These are phyloP conservation scores for Semicossyphus pulcher DNA, from an alignment of 2,113 vertebrate genomes.

Conservation along the genomic window DNA sequence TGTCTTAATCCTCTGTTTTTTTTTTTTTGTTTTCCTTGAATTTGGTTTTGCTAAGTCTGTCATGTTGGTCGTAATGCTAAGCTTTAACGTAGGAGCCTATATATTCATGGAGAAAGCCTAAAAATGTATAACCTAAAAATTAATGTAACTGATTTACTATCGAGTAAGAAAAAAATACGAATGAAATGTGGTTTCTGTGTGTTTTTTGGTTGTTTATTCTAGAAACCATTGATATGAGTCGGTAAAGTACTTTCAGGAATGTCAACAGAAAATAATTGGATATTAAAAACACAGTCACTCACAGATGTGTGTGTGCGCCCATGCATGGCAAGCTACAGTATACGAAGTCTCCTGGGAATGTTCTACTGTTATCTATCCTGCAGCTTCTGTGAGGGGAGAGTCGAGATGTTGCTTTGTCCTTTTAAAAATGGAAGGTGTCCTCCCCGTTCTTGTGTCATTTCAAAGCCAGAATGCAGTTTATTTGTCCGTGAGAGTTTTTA, in stretches of 20 bases:
- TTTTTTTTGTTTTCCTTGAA: slow-evolving; percentile 62
- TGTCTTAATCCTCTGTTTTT: slow-evolving; percentile 75
- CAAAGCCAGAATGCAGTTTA: slow-evolving; percentile 11
- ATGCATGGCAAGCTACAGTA: slow-evolving; percentile 57
- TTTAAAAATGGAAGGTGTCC: not conserved
- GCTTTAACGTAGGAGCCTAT: slow-evolving; percentile 90
- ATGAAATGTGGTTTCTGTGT: slow-evolving; percentile 86
- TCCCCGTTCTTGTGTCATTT: slow-evolving; percentile 13
- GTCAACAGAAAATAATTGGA: slow-evolving; percentile 66
- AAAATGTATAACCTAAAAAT: slow-evolving; percentile 85
- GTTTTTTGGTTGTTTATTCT: slow-evolving; percentile 80
- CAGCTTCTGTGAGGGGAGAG: slow-evolving; percentile 35
- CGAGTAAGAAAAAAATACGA: slow-evolving; percentile 77
- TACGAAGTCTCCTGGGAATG: slow-evolving; percentile 30
- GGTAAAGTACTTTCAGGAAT: slow-evolving; percentile 71
- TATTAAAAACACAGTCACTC: slow-evolving; percentile 45
- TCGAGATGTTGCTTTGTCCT: slow-evolving; percentile 22
- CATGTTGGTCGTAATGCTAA: slow-evolving; percentile 86
- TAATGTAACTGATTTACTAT: slow-evolving; percentile 83
- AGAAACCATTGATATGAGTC: slow-evolving; percentile 76
- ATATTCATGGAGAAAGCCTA: slow-evolving; percentile 88
- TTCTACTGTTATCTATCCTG: slow-evolving; percentile 32
- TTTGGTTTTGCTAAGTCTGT: slow-evolving; percentile 74
- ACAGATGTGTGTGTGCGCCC: slow-evolving; percentile 51
- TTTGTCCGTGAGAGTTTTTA: slow-evolving; percentile 12